A percentile compares a stretch with the other conserved stretches of the same genome.
Evolutionary conservation across 2,113 vertebrate species (phyloP).

Genomic region (Holacanthus passer): DNA sequence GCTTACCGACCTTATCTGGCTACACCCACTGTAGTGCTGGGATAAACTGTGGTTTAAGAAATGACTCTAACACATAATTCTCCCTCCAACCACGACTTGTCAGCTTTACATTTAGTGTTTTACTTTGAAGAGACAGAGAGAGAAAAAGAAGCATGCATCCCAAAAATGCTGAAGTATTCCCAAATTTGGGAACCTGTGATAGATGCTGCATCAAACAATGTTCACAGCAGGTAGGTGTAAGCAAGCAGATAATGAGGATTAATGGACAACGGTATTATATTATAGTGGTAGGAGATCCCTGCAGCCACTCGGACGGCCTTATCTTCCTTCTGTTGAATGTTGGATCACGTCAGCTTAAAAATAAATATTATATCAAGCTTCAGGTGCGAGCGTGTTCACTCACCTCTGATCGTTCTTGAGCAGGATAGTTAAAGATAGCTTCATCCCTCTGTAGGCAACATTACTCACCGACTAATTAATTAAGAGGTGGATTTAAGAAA

Average conservation of each 20-base stretch:
- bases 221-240: constrained; percentile 10
- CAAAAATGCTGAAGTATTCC: too few species aligned
- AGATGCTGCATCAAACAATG: background rate
- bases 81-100: constrained; percentile 2
- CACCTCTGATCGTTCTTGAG: constrained; percentile 22
- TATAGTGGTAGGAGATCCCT: constrained; percentile 24
- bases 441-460: constrained; percentile 44
- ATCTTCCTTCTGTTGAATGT: constrained; percentile 31
- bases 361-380: constrained; percentile 34
- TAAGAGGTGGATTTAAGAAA: constrained; percentile 66
- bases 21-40: background rate
- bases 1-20: background rate
- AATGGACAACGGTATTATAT: constrained; percentile 17
- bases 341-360: constrained; percentile 36
- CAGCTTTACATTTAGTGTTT: background rate
- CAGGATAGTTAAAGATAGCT: constrained; percentile 15
- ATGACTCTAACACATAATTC: background rate
- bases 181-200: background rate
- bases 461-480: constrained; percentile 70
- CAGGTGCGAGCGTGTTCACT: constrained; percentile 18
- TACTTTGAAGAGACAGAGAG: too few species aligned
- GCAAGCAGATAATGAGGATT: constrained; percentile 37
- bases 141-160: too few species aligned
- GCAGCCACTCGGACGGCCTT: constrained; percentile 16
- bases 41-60: background rate